These are phyloP conservation scores for Phaethornis superciliosus DNA, from an alignment of 2,113 vertebrate genomes.

Conservation along the genomic window DNA sequence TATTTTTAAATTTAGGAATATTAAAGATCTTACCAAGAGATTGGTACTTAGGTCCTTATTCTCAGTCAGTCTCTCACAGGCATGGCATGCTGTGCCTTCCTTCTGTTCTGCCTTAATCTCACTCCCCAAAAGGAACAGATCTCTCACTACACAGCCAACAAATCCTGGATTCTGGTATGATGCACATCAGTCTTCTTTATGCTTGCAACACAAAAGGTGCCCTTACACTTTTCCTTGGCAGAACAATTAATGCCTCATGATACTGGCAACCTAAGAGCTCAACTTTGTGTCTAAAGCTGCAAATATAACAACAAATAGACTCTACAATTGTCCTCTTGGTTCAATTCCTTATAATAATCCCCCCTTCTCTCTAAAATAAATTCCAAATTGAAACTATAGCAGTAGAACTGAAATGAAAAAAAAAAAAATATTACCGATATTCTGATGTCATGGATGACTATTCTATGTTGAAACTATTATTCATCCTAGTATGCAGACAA, in stretches of 20 bases:
- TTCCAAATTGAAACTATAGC: not conserved
- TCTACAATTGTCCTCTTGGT: not conserved
- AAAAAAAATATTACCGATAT: not conserved
- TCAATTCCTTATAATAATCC: not conserved
- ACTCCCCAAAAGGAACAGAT: not conserved
- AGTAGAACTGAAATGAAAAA: not conserved
- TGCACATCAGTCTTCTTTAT: not conserved
- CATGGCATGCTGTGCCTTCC: not conserved
- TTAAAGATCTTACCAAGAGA: not conserved
- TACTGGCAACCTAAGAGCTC: not conserved
- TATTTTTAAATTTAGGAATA: not conserved
- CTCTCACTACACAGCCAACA: not conserved
- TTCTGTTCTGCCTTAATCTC: not conserved
- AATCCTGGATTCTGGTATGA: not conserved
- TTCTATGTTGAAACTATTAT: not conserved
- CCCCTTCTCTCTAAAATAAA: not conserved
- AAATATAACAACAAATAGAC: not conserved
- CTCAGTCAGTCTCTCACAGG: not conserved
- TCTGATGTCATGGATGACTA: not conserved
- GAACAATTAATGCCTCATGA: not conserved
- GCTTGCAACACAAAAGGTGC: not conserved
- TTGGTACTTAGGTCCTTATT: not conserved
- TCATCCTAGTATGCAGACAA: not conserved
- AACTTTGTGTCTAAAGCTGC: not conserved
- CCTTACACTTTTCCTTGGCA: not conserved